Conservation (phyloP, 1,140 invertebrate genomes). For the Drosophila yakuba region DNA sequence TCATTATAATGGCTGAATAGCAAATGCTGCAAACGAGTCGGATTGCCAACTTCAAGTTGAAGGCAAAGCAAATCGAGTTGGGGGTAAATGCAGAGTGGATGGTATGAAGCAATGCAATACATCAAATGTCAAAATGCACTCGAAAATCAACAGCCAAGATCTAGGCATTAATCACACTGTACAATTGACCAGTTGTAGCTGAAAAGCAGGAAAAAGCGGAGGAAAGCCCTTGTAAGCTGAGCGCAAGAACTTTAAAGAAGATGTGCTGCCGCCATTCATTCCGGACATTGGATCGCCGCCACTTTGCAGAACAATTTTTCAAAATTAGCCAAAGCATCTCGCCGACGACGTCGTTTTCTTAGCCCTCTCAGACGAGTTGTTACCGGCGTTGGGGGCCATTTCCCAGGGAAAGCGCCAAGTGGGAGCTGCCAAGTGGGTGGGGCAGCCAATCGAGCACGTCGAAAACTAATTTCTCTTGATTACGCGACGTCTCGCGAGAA, state of each 20-base stretch:
- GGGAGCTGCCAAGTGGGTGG: slow-evolving; percentile 9
- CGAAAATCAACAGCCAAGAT: slow-evolving; percentile 77
- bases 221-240: slow-evolving; percentile 34
- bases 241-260: slow-evolving; percentile 54
- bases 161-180: slow-evolving; percentile 69
- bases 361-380: slow-evolving; percentile 37
- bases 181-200: slow-evolving; percentile 53
- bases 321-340: slow-evolving; percentile 72
- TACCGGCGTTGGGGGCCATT: slow-evolving; percentile 8
- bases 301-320: slow-evolving; percentile 79
- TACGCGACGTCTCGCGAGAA: slow-evolving; percentile 44
- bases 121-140: slow-evolving; percentile 82
- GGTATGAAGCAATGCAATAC: slow-evolving; percentile 65
- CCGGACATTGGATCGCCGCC: slow-evolving; percentile 38
- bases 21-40: slow-evolving; percentile 42
- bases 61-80: neutral
- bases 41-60: neutral
- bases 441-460: slow-evolving; percentile 76
- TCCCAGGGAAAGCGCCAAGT: slow-evolving; percentile 11
- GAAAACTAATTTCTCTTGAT: slow-evolving; percentile 84
- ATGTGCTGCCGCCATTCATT: slow-evolving; percentile 31
- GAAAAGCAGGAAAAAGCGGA: neutral
- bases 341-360: slow-evolving; percentile 36
- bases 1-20: slow-evolving; percentile 74
- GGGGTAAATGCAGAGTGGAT: slow-evolving; percentile 11